Evolutionary conservation across 2,797 vertebrate genomes (phyloP), one percentile per base, ranked within the genome.

Genomic region (Hoplostethus mediterraneus): DNA sequence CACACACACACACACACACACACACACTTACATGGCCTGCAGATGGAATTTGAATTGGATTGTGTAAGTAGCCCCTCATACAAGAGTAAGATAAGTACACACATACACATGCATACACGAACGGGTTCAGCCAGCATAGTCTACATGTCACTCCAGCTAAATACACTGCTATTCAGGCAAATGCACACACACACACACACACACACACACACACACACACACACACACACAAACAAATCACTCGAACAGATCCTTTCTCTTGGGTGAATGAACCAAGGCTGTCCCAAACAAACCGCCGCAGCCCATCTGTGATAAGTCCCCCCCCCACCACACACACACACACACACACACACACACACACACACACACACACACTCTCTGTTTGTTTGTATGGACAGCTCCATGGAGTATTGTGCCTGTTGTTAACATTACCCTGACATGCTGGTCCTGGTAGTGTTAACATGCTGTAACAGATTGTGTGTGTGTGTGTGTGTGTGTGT

Each of bases 241-340:
- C 47, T n/a, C 45, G 11, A 30, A 33, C 60, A 14, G 8, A 63
- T 2, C 30, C 13, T 17, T 30, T 47, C 28, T 45, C 63, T 28
- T 65, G 36, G 49, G 63, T 36, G 38, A 54, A 65, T 53, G 13
- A 49, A 42, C 56, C n/a, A 42, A 40, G 38, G 36, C 36, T 65
- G 38, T 64, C 48, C 49, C 33, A 53, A 36, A 63, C 47, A 51
- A 33, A 49, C 42, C 17, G 33, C 53, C 36, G 6, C 55, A 51
- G 31, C 47, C 31, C 61, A 64, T 65, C 63, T 65, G 63, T 65
- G 63, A 65, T 25, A 13, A 25, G 52, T 53, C 48, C 62, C 61
- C 48, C 62, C 61, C 21, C 56, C 2, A 30, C 4, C 38, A 42
- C 45, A 48, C 60, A 33, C 44, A 47, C 59, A 16, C 42, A 9